Evolutionary conservation across 2,797 vertebrate species (phyloP).

Genomic region (Periparus ater): DNA sequence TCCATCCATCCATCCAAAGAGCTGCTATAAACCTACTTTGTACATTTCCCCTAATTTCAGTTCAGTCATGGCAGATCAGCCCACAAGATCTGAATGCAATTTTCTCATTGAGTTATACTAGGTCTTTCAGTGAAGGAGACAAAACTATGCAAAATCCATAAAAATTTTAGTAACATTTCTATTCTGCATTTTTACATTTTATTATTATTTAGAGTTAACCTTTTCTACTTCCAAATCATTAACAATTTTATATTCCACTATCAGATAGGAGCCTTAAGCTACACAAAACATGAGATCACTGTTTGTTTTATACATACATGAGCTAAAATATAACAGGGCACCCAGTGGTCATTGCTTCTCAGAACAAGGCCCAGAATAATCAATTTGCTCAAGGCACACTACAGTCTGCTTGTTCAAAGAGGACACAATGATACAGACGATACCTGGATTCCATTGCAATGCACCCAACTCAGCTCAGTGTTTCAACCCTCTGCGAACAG

Average conservation of each 20-base stretch:
- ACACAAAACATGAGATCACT: not conserved
- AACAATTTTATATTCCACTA: constrained; percentile 41
- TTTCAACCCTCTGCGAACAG: not conserved
- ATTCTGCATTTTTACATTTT: constrained; percentile 70
- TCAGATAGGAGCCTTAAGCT: constrained; percentile 13
- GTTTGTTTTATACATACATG: not conserved
- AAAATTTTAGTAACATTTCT: constrained; percentile 68
- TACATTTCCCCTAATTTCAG: constrained; percentile 40
- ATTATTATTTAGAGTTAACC: constrained; percentile 74
- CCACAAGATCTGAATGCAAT: constrained; percentile 67
- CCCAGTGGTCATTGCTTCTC: constrained; percentile 23
- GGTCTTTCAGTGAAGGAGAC: constrained; percentile 66
- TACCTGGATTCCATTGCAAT: not conserved
- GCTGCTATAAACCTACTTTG: not conserved
- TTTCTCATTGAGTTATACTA: constrained; percentile 72
- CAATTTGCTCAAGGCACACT: constrained; percentile 33
- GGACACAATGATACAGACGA: not conserved
- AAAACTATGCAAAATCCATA: constrained; percentile 73
- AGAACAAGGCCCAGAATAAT: constrained; percentile 33
- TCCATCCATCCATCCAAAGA: not conserved
- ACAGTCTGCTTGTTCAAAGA: constrained; percentile 20
- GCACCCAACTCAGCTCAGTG: not conserved
- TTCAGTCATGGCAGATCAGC: constrained; percentile 57
- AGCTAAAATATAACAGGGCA: constrained; percentile 19
- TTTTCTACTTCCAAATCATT: constrained; percentile 72